Evolutionary conservation across 2,113 vertebrate species (phyloP), one percentile per base, ranked within the genome.

Genomic region (Asarcornis scutulata): DNA sequence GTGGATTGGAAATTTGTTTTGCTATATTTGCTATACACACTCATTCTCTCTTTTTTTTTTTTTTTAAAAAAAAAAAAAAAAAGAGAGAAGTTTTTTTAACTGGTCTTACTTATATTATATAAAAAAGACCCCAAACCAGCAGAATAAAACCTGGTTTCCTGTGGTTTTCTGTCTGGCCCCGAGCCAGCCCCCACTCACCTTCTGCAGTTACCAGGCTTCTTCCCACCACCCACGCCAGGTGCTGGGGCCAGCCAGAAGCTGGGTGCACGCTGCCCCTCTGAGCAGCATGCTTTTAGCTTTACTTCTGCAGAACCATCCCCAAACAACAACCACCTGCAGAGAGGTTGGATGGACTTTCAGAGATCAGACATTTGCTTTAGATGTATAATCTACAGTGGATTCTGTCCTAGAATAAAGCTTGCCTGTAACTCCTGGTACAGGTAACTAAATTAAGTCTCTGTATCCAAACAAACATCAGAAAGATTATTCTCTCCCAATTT

Each of bases 191-290:
- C 17, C 13, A 16, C 59, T 67, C 10, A n/a, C 17, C 50, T 72
- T 58, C 0, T 17, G 27, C 62, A 68, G 42, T 22, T 38, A 82
- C 16, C 25, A 4, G 3, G 1, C 27, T 50, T 50, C n/a, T 50
- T 29, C 63, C 38, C 34, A 25, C 22, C 17, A 42, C 34, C 23
- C 27, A 44, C 0, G 7, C 11, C 13, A 58, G 1, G 1, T 5
- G 1, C 55, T 17, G 50, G 50, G 50, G 13, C 50, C 23, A 26
- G 50, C 13, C 48, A 25, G 50, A 52, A 52, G 50, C 50, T 52
- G 50, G 50, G 50, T 52, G 50, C 50, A 52, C 7, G 50, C 50
- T 52, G 50, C 50, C 50, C 50, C 50, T 52, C 23, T 52, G 23
- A 68, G 16, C 31, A 46, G 14, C 31, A 68, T 21, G 11, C 15